Conservation (phyloP, 2,113 vertebrate genomes). For the Etia nguti region DNA sequence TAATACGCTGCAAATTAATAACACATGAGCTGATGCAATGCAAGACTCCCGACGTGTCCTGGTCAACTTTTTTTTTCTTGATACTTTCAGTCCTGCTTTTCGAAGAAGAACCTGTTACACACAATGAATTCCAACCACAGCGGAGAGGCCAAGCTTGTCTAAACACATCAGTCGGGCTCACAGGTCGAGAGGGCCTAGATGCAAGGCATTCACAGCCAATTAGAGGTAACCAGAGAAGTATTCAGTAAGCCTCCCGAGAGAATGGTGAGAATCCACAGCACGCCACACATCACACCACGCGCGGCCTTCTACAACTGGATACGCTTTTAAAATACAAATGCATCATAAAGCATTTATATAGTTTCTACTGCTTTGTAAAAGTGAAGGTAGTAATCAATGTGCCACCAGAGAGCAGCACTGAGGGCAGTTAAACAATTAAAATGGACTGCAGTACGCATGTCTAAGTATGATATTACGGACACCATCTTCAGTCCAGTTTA, state of each 20-base stretch:
- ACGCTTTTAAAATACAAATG: background rate
- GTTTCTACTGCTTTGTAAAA: background rate
- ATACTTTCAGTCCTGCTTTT: background rate
- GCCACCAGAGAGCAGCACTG: constrained; percentile 7
- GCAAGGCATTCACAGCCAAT: constrained; percentile 38
- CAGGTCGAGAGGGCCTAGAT: constrained; percentile 13
- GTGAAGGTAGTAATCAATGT: background rate
- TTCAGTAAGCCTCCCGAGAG: constrained; percentile 27
- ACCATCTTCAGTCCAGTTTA: background rate
- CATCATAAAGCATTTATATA: background rate
- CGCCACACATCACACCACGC: background rate
- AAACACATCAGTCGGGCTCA: constrained; percentile 21
- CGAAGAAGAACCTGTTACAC: background rate
- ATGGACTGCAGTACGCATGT: background rate
- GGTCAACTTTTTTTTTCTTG: background rate
- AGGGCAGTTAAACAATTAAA: background rate
- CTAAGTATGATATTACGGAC: background rate
- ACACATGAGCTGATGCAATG: background rate
- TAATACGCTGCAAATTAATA: background rate
- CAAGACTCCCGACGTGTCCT: background rate
- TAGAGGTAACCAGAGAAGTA: constrained; percentile 36
- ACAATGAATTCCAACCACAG: background rate
- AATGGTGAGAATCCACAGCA: constrained; percentile 49
- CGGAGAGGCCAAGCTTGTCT: background rate
- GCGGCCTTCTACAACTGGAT: background rate